Evolutionary conservation across 2,797 vertebrate genomes (phyloP), one percentile per base, ranked within the genome.

Genomic region (Anas flavirostris): DNA sequence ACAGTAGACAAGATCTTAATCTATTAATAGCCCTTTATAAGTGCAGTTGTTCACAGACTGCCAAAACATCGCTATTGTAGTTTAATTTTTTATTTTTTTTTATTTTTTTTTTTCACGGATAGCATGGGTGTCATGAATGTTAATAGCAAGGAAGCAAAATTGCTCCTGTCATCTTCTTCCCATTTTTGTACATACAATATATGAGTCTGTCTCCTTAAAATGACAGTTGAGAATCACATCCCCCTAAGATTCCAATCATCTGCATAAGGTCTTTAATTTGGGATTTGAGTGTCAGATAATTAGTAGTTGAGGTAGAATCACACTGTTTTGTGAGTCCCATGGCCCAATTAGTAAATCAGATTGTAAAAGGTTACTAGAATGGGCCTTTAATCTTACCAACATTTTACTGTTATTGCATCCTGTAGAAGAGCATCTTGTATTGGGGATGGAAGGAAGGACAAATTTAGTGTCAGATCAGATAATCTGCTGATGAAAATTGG

Each of bases 1-100:
- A 92, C 68, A 90, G 93, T 28, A 97, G 95, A 95, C 95, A 85
- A 2, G 43, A 95, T 96, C 73, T 80, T 94, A 95, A 93, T 93
- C 93, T 97, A 96, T 97, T 96, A 96, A 95, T 95, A 95, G 73
- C 31, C 48, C 39, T 94, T 89, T 90, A 43, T 91, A 91, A 91
- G 68, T 83, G 81, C 88, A 84, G 67, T 75, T 83, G 56, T 87
- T 96, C 86, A 2, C 0, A 94, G 91, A 83, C 93, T 97, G 96
- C 86, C 96, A 95, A 97, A 96, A 95, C 91, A 97, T 76, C 52
- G 4, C 67, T 93, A 92, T 86, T 95, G 91, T 92, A 91, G 22
- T 55, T 43, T 63, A 85, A 88, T 88, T 62, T 5, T 67, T 90
- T 73, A 58, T 48, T 25, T 26, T 5, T 52, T 55, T 37, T 10